Evolutionary conservation across 2,797 vertebrate genomes (phyloP).

Genomic region (Trichosurus vulpecula): DNA sequence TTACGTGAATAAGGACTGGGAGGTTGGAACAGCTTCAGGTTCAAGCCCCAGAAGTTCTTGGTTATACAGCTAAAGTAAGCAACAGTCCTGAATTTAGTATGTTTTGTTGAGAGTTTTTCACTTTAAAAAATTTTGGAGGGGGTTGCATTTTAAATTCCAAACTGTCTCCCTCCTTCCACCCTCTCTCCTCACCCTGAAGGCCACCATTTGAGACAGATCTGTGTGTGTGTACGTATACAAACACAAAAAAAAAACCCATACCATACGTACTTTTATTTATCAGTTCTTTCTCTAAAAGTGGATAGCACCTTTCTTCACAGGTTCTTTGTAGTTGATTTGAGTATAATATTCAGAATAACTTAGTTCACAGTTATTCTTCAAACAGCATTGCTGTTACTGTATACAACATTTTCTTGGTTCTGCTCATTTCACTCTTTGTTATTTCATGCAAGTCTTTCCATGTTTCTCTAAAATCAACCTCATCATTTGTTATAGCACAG

Average conservation of each 20-base stretch:
- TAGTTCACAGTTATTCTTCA: neutral
- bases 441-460: neutral
- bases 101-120: constrained; percentile 11
- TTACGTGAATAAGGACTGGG: neutral
- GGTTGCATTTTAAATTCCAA: constrained; percentile 31
- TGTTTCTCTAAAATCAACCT: neutral
- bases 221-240: neutral
- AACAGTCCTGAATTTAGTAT: neutral
- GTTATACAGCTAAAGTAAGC: constrained; percentile 5
- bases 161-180: neutral
- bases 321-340: neutral
- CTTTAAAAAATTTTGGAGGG: neutral
- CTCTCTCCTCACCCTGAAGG: neutral
- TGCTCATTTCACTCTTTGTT: neutral
- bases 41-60: neutral
- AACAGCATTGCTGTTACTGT: neutral
- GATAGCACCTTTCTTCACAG: neutral
- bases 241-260: neutral
- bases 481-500: neutral
- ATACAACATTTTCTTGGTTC: neutral
- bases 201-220: neutral
- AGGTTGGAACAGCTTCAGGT: neutral
- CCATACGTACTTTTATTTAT: neutral
- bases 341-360: neutral
- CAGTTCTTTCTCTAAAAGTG: neutral